Base-by-base conservation (phyloP, 2,888 invertebrate genomes). In the Oxycera nigricornis region DNA sequence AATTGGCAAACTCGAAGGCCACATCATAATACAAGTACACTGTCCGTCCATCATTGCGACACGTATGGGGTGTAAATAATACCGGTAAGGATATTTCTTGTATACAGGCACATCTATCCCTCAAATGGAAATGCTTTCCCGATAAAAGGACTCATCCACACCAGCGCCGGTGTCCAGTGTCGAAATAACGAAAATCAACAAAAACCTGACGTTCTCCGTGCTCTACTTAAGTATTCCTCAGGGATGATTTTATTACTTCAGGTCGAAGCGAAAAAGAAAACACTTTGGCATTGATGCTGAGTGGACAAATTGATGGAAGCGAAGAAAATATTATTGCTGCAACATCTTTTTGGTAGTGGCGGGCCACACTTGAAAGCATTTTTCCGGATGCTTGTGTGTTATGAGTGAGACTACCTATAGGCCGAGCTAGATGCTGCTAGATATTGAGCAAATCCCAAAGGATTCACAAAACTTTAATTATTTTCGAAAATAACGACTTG, bases 161-260 rank as follows among this genome's bases (percentile, higher is more conserved):
- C 41, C 67, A 26, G 14, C 20, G 6, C 7, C 55, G 24, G 4
- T 4, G 55, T 55, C 55, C 55, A 55, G 39, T 26, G 26, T 28
- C 20, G 65, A 52, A 52, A 70, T 52, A 55, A 41, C 30, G 55
- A 70, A 52, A 55, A 39, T 65, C 65, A 65, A 65, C 65, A 65
- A 65, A 65, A 65, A 6, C 39, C 30, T 3, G 26, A 1, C 30
- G 30, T 41, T 20, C 41, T 65, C 39, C 14, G 30, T 14, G 20
- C 55, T 46, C 46, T n/a, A 46, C 46, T 46, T 17, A n/a, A 55
- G 50, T 62, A 75, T 76, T 76, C 77, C 76, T 75, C 24, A 14
- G 76, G 76, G 77, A 77, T 76, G 72, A 75, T 77, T 77, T 77
- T 77, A 76, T 76, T 77, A 74, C 75, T 74, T 74, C 74, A 75